Evolutionary conservation across 2,888 invertebrate species (phyloP), one percentile per base, ranked within the genome.

Genomic region (Torymus aiolomorphi): DNA sequence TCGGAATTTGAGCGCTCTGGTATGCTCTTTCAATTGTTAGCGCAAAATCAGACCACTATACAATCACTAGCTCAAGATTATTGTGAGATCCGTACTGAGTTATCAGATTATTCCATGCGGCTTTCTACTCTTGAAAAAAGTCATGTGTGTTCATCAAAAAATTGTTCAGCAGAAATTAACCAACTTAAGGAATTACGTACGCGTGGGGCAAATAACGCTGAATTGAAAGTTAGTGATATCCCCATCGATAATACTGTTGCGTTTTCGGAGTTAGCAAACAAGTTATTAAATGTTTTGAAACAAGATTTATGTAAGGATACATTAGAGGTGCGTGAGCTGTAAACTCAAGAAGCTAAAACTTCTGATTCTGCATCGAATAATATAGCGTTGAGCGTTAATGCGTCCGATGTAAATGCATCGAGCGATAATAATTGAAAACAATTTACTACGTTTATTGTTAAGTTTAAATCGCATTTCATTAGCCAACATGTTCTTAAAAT

Each of bases 381-480:
- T 24, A 24, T 24, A 24, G 24, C 24, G 24, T 24, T 3, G 3
- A 24, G 24, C 3, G 24, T 24, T 24, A 31, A 12, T 54, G 20
- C 54, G 14, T 54, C 20, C 11, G 54, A 59, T 13, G 24, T 0
- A 0, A 61, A 13, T 61, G 24, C 24, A 11, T 12, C 0, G 24
- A 20, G 0, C 2, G 10, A 10, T 12, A 20, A 24, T 11, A 24
- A 24, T 24, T 2, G 24, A 24, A 24, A 3, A 24, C 2, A 24
- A 24, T 24, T 1, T 11, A 12, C 14, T 13, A 42, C 71, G 11
- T 16, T 71, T 31, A 5, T 71, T 42, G 14, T 71, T 42, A 0
- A 71, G 31, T 71, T 71, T 24, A 71, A 63, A 1, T 63, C 63
- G 20, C 8, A 61, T 24, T 20, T 8, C 4, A 14, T 61, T 24